Evolutionary conservation across 2,888 invertebrate genomes (phyloP), one percentile per base, ranked within the genome.

Genomic region (Diaphora mendica): DNA sequence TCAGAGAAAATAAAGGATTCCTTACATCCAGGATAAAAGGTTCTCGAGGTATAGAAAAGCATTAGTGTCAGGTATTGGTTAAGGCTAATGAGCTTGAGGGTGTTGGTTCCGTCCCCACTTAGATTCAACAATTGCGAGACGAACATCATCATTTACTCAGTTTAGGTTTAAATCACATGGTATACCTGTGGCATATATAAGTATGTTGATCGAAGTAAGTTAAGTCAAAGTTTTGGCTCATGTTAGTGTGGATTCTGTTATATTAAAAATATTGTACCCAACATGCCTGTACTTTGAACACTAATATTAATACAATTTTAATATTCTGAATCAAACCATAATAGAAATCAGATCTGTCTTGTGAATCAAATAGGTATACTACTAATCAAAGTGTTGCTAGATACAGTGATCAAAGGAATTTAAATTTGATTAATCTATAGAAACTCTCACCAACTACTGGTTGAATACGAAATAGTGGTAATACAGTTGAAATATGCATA

Each of bases 401-500:
- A 62, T 62, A 62, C 62, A 62, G 30, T 62, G 62, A 62, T 62
- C 62, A 30, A 62, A 62, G 30, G 30, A 30, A 62, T 30, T 62
- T 62, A 65, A 39, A 39, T 65, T 39, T 65, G 51, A 33, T 68
- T 51, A 55, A 68, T 68, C 44, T 67, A 33, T 33, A 33, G 48
- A 33, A 67, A 67, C 67, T 67, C 42, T 66, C 67, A 48, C 23
- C n/a, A 68, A 68, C n/a, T 35, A 35, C 55, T 68, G 51, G 35
- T 55, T 68, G 68, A 68, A 65, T 65, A 65, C 39, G 23, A 68
- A 68, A 51, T 68, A 23, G 15, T 35, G 33, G 33, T 67, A 67
- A 35, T 68, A 68, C n/a, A 55, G n/a, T 35, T 68, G 68, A 68
- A 68, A 68, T 68, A 68, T 68, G 68, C 35, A 55, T 35, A 59